Conservation (phyloP, 2,888 invertebrate genomes). For the Monoplex corrugatus region DNA sequence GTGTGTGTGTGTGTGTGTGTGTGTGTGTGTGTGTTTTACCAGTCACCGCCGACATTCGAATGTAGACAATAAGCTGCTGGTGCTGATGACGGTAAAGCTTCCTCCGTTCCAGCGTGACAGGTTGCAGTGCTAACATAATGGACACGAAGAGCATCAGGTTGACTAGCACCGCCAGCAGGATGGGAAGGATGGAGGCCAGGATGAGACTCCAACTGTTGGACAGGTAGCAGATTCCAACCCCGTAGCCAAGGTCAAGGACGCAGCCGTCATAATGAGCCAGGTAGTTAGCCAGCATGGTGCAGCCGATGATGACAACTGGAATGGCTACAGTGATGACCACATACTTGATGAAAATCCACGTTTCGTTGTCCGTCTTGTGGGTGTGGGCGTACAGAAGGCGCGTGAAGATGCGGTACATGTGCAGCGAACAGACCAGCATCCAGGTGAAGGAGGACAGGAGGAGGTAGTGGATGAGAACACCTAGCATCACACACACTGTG, state of each 20-base stretch:
- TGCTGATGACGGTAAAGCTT: background rate
- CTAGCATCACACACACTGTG: conserved; percentile 53
- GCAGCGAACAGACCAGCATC: conserved; percentile 63
- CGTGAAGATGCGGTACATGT: conserved; percentile 62
- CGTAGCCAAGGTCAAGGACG: conserved; percentile 37
- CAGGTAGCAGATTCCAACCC: conserved; percentile 25
- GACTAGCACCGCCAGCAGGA: conserved; percentile 38
- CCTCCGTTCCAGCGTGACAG: background rate
- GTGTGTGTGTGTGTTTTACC: conserved; percentile 12
- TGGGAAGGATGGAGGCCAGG: conserved; percentile 21
- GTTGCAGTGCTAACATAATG: background rate
- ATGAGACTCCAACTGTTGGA: conserved; percentile 40
- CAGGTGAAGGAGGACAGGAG: conserved; percentile 64
- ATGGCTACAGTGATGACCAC: background rate
- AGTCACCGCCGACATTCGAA: background rate
- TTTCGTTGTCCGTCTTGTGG: background rate
- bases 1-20: background rate
- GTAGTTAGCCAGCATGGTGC: conserved; percentile 27
- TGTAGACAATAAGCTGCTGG: background rate
- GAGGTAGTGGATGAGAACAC: conserved; percentile 62
- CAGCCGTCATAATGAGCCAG: background rate
- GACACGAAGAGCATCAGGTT: background rate
- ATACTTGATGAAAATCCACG: background rate
- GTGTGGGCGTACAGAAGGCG: background rate
- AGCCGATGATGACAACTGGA: background rate